Base-by-base conservation (phyloP, 2,888 invertebrate genomes). In the Trachelus stipa region DNA sequence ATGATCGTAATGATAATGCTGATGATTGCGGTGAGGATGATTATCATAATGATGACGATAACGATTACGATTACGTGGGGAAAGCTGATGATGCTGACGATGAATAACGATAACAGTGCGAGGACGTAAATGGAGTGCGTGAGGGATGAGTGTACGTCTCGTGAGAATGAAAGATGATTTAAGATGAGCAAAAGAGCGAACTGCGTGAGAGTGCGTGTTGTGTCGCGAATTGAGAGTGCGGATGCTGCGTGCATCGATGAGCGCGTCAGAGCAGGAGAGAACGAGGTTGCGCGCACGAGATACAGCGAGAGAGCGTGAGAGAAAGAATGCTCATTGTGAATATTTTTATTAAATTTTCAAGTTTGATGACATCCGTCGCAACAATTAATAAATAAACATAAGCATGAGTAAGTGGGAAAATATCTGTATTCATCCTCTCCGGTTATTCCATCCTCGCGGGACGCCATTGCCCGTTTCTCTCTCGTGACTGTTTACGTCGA, bases 301-400 rank as follows among this genome's bases (percentile, higher is more conserved):
- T 56, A 56, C 56, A 56, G 56, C 81, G 83, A 85, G 83, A 84
- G 82, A 82, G 84, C 81, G 84, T 87, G 87, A 87, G 84, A 87
- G 89, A 88, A 89, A 89, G 89, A 90, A 88, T 91, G 91, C 90
- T 91, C 90, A 91, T 86, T 91, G 91, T 91, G 91, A 91, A 91
- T 91, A 91, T 91, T 91, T 91, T 91, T 91, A 91, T 91, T 91
- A 91, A 91, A 91, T 91, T 91, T 91, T 90, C 91, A 91, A 91
- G 89, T 91, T 91, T 91, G 90, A 90, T 90, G 90, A 91, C 91
- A 89, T 91, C 89, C 90, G 91, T 91, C 91, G 88, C 88, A 90
- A 90, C 88, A 90, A 91, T 89, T 90, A 91, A 91, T 91, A 91
- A 91, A 91, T 91, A 90, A 91, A 91, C 86, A 86, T 91, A 90